Conservation (phyloP, 2,797 vertebrate species). For the Coreius guichenoti region DNA sequence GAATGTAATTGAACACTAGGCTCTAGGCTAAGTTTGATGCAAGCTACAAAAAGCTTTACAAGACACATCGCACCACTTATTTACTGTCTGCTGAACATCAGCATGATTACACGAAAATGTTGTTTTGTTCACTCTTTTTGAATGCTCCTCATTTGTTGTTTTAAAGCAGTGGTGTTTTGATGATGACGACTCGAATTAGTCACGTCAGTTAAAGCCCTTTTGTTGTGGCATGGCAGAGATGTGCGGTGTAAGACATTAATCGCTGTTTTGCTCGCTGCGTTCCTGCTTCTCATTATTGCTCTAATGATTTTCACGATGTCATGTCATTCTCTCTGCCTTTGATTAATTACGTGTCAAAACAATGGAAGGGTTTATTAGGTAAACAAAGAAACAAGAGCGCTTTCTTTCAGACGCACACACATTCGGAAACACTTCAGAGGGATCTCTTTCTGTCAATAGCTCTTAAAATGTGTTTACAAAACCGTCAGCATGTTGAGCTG, state of each 20-base stretch:
- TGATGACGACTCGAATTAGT: constrained; percentile 37
- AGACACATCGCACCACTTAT: background rate
- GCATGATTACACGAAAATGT: background rate
- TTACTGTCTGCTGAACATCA: background rate
- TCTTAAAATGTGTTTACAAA: constrained; percentile 40
- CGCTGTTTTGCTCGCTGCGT: constrained; percentile 19
- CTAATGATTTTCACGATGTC: constrained; percentile 74
- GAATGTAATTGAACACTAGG: constrained; percentile 13
- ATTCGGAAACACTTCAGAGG: constrained; percentile 37
- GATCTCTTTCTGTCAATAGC: constrained; percentile 35
- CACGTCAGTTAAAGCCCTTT: constrained; percentile 25
- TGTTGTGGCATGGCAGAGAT: constrained; percentile 27
- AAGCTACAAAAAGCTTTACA: background rate
- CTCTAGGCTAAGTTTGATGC: constrained; percentile 18
- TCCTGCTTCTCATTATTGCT: constrained; percentile 50
- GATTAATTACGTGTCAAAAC: constrained; percentile 80
- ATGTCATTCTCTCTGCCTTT: constrained; percentile 75
- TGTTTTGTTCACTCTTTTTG: constrained; percentile 55
- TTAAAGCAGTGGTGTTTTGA: constrained; percentile 31
- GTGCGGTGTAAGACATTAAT: constrained; percentile 42
- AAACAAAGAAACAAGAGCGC: constrained; percentile 68
- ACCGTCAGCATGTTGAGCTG: background rate
- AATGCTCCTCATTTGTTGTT: constrained; percentile 55
- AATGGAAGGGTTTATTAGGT: constrained; percentile 78
- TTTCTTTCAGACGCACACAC: constrained; percentile 17